phyloP scores from a whole-genome alignment of 2,797 vertebrate species.

The Etheostoma nigrum region DNA sequence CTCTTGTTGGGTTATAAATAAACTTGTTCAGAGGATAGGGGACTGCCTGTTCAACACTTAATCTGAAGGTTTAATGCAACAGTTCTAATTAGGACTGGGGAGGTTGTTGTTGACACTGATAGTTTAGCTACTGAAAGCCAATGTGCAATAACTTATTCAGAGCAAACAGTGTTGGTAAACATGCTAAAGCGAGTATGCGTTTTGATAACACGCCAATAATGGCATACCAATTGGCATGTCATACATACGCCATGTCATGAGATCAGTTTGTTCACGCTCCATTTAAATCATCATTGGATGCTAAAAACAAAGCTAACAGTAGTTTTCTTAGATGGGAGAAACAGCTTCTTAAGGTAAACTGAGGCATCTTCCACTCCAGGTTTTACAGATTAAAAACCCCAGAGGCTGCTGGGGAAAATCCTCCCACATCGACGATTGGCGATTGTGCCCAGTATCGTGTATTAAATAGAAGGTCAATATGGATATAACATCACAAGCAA shows the following conservation, averaged over 20 bases:
- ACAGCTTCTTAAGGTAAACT: background rate
- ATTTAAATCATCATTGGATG: background rate
- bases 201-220: too few relatives aligned
- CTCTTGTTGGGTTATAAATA: slow-evolving; percentile 75
- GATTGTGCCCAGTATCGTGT: too few relatives aligned
- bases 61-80: slow-evolving; percentile 55
- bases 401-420: too few relatives aligned
- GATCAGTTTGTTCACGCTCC: background rate
- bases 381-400: background rate
- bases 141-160: too few relatives aligned
- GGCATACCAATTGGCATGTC: too few relatives aligned
- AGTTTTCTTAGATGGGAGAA: background rate
- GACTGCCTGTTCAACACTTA: slow-evolving; percentile 57
- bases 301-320: background rate
- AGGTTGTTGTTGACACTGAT: background rate
- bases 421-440: too few relatives aligned
- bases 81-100: slow-evolving; percentile 46
- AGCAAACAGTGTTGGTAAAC: too few relatives aligned
- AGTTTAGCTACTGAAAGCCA: background rate
- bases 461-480: too few relatives aligned
- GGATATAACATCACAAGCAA: too few relatives aligned
- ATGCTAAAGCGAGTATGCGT: too few relatives aligned
- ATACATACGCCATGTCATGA: too few relatives aligned
- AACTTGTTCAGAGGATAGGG: slow-evolving; percentile 61
- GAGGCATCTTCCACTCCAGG: background rate